These are phyloP conservation scores for Fundulus diaphanus DNA, from an alignment of 2,797 vertebrate species.

Conservation along the genomic window DNA sequence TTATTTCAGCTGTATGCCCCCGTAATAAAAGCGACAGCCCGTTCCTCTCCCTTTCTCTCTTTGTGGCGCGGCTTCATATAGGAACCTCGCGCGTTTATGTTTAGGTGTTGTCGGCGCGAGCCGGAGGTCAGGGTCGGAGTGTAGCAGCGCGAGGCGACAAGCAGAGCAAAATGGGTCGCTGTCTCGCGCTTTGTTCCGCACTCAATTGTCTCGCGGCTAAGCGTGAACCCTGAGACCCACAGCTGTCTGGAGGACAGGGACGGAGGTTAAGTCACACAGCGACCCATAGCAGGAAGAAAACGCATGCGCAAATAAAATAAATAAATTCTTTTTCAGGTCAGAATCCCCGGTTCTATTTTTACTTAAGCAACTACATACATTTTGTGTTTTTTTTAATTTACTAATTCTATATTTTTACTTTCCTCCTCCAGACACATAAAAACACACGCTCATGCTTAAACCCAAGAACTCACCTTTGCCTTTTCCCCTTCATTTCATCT, in stretches of 20 bases:
- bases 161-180: constrained; percentile 69
- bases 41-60: background rate
- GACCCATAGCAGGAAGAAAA: background rate
- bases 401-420: background rate
- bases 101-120: constrained; percentile 62
- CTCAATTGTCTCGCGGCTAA: constrained; percentile 77
- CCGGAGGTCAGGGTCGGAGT: constrained; percentile 78
- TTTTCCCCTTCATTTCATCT: background rate
- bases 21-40: background rate
- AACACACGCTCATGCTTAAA: background rate
- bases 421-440: background rate
- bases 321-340: background rate
- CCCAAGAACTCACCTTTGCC: background rate
- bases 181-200: constrained; percentile 78
- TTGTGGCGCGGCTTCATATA: background rate
- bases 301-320: background rate
- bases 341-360: background rate
- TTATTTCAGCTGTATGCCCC: background rate
- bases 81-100: constrained; percentile 42
- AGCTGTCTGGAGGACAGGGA: constrained; percentile 57
- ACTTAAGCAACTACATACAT: background rate
- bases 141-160: constrained; percentile 75
- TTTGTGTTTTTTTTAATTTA: background rate
- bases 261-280: background rate
- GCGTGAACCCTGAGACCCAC: constrained; percentile 77